Evolutionary conservation across 2,113 vertebrate genomes (phyloP), one percentile per base, ranked within the genome.

Genomic region (Semicossyphus pulcher): DNA sequence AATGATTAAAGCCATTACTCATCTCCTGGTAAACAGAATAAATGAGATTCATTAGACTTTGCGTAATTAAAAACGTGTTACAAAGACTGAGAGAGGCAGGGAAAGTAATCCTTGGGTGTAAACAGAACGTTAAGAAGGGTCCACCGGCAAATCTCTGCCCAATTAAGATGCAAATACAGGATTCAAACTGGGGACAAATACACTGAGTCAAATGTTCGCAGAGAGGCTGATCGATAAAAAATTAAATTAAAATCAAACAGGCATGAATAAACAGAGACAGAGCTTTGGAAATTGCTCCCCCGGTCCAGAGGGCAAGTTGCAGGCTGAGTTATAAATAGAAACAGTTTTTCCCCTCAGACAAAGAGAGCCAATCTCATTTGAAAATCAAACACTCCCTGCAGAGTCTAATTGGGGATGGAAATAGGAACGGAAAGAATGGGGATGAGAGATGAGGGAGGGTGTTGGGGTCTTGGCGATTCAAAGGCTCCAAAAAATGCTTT

Each of bases 121-220:
- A 66, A 79, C 71, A 66, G 7, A 70, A 45, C 25, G 2, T 14
- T 16, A 21, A 68, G 52, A 45, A 47, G 25, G 49, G 49, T 75
- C 65, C 56, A 32, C 29, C 2, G 28, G 36, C 61, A 84, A 83
- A 66, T 58, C 64, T 72, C 63, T 34, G 63, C 23, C 62, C 81
- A 63, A 86, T 90, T 90, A 82, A 83, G 81, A 90, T 86, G 83
- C 85, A 89, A 89, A 91, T 81, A 72, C 34, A 9, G 56, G 12
- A 70, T 72, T 72, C 36, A 76, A 78, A 84, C 20, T 3, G 10
- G 65, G 48, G 67, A 76, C 36, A 28, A 61, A 71, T 80, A 63
- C 80, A 73, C 57, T 12, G 23, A 66, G 77, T 78, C 47, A 64
- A 75, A 79, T 4, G 37, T 41, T 36, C 3, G 26, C 23, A 36